A percentile compares a stretch with the other conserved stretches of the same genome.
Conservation (phyloP, 2,113 vertebrate species). For the Anarrhichthys ocellatus region DNA sequence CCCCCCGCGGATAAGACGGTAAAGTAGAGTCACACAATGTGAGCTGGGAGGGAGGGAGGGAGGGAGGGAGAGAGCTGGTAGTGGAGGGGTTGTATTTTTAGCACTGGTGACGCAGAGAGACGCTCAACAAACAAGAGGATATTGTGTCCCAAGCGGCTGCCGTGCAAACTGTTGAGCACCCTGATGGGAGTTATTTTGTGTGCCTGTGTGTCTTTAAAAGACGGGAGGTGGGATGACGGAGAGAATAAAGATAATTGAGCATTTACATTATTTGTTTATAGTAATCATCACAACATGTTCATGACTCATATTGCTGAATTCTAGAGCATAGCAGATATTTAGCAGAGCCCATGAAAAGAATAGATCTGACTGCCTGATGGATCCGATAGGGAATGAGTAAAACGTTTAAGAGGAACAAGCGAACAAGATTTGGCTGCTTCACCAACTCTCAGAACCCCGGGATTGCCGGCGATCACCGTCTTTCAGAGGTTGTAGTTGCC, state of each 20-base stretch:
- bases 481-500: no score
- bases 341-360: background rate
- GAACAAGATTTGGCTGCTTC: no score
- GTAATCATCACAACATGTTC: background rate
- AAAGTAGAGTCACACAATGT: conserved; percentile 58
- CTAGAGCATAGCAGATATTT: background rate
- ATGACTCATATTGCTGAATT: background rate
- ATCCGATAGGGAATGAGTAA: no score
- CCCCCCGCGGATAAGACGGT: conserved; percentile 38
- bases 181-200: conserved; percentile 14
- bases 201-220: conserved; percentile 11
- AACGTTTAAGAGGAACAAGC: background rate
- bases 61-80: conserved; percentile 2
- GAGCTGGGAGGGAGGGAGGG: conserved; percentile 19
- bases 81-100: conserved; percentile 79
- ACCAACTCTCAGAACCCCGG: no score
- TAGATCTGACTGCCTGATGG: background rate
- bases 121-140: conserved; percentile 81
- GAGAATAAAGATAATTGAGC: background rate
- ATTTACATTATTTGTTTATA: background rate
- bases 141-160: conserved; percentile 76
- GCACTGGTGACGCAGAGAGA: conserved; percentile 78
- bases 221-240: background rate
- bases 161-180: conserved; percentile 64
- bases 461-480: no score